phyloP scores from a whole-genome alignment of 2,888 invertebrate genomes.

The Blastobasis adustella region DNA sequence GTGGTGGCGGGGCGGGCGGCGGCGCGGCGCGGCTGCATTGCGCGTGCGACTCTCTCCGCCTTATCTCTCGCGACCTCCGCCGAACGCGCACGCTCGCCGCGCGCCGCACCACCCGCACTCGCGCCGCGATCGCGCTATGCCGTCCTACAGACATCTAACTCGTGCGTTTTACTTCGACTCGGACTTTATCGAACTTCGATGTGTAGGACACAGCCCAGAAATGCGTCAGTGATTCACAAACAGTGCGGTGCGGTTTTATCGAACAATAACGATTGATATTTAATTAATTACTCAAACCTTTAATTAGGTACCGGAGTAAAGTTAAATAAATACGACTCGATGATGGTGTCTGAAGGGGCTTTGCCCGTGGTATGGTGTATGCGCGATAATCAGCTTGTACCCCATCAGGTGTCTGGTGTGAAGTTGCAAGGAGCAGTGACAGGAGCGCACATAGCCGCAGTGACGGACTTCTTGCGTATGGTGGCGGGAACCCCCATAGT shows the following conservation, averaged over 20 bases:
- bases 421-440: constrained; percentile 79
- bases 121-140: constrained; percentile 61
- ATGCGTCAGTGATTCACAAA: constrained; percentile 41
- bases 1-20: constrained; percentile 43
- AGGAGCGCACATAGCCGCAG: constrained; percentile 78
- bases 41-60: constrained; percentile 71
- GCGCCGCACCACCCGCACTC: constrained; percentile 42
- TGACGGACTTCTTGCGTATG: constrained; percentile 78
- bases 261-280: background rate
- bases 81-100: constrained; percentile 65
- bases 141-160: constrained; percentile 47
- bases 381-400: constrained; percentile 80
- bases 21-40: constrained; percentile 37
- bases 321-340: constrained; percentile 34
- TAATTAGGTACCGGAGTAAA: background rate
- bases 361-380: constrained; percentile 80
- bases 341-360: constrained; percentile 78
- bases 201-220: constrained; percentile 53
- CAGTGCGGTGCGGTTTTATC: too few species aligned
- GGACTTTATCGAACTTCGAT: constrained; percentile 44
- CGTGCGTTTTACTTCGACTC: constrained; percentile 42
- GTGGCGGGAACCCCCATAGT: constrained; percentile 78
- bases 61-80: constrained; percentile 75
- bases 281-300: background rate
- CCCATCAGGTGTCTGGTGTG: constrained; percentile 79